Conservation (phyloP, 2,113 vertebrate species). For the Brachirus orientalis region DNA sequence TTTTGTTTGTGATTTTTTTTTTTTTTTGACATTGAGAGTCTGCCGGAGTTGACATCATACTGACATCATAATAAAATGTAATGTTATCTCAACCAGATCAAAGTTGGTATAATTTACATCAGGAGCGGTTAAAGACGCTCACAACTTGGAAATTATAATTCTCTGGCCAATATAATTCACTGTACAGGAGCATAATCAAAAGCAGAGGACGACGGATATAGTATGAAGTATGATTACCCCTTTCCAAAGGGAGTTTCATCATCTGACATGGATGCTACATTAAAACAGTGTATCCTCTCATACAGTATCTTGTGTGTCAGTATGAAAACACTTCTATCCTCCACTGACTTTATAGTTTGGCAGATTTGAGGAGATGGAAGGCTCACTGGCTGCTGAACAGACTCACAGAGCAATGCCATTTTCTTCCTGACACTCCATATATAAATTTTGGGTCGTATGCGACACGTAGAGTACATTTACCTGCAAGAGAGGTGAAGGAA, state of each 20-base stretch:
- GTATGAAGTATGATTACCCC: conserved; percentile 42
- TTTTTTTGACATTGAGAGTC: not conserved
- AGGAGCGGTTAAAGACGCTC: conserved; percentile 43
- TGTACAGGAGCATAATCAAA: conserved; percentile 33
- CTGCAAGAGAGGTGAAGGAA: conserved; percentile 51
- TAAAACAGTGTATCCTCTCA: conserved; percentile 21
- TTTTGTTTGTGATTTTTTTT: conserved; percentile 12
- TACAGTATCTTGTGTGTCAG: conserved; percentile 52
- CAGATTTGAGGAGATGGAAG: conserved; percentile 36
- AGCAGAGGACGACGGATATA: conserved; percentile 37
- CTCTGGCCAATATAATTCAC: conserved; percentile 38
- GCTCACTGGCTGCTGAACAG: conserved; percentile 54
- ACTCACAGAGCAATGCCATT: conserved; percentile 59
- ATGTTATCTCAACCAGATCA: conserved; percentile 55
- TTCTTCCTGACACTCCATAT: conserved; percentile 53
- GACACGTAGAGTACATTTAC: conserved; percentile 45
- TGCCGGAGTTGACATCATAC: conserved; percentile 43
- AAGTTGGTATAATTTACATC: conserved; percentile 69
- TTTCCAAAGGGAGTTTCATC: conserved; percentile 56
- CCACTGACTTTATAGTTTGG: conserved; percentile 26
- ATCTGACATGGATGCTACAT: conserved; percentile 38
- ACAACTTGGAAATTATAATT: conserved; percentile 42
- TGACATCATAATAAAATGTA: conserved; percentile 33
- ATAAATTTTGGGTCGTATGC: conserved; percentile 61
- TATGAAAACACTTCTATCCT: conserved; percentile 27